Evolutionary conservation across 1,140 invertebrate genomes (phyloP).

Genomic region (Anagrus nilaparvatae): DNA sequence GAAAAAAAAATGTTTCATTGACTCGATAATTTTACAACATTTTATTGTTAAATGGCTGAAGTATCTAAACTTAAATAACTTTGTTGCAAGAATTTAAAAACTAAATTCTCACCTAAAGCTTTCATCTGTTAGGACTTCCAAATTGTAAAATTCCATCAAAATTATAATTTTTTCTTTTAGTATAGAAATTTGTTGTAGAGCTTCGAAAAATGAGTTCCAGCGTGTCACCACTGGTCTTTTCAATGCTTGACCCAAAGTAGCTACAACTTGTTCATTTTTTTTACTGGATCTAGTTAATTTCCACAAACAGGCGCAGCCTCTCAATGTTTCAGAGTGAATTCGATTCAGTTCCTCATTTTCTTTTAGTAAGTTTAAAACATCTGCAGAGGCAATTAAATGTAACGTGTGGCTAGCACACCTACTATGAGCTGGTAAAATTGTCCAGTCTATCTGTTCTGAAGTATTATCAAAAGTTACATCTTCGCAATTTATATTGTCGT

Average conservation of each 20-base stretch:
- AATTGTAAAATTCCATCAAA: too few relatives aligned
- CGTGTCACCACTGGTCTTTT: background rate
- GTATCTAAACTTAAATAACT: too few relatives aligned
- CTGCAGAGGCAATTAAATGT: background rate
- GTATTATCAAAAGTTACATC: too few relatives aligned
- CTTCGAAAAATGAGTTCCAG: background rate
- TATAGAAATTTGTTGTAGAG: background rate
- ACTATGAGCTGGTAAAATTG: too few relatives aligned
- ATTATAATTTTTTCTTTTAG: background rate
- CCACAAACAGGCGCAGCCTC: background rate
- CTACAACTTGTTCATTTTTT: background rate
- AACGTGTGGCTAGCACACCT: too few relatives aligned
- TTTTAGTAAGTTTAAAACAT: background rate
- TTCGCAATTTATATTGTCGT: too few relatives aligned
- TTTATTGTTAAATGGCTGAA: background rate
- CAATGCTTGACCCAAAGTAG: background rate
- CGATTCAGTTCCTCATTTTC: background rate
- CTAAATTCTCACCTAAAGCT: too few relatives aligned
- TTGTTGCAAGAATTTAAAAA: too few relatives aligned
- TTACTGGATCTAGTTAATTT: background rate
- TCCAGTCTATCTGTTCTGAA: too few relatives aligned
- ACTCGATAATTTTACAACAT: background rate
- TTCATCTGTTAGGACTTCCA: too few relatives aligned
- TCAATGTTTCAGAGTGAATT: background rate
- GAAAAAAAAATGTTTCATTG: background rate